These are phyloP conservation scores for Emydura subglobosa DNA, from an alignment of 2,113 vertebrate genomes.

Conservation along the genomic window DNA sequence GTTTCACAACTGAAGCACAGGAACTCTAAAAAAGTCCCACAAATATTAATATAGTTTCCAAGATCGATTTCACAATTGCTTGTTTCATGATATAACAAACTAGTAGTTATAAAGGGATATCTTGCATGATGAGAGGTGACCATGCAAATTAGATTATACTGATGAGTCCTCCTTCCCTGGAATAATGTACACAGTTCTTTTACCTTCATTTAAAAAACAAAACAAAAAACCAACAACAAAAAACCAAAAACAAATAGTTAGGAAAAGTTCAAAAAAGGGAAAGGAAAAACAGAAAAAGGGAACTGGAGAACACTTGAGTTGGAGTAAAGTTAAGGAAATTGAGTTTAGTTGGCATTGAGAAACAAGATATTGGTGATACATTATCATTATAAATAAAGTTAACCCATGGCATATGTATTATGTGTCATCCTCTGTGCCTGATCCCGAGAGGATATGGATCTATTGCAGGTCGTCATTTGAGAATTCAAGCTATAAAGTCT, in stretches of 20 bases:
- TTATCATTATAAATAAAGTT: slow-evolving; percentile 57
- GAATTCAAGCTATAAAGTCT: slow-evolving; percentile 49
- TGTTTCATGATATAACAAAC: not conserved
- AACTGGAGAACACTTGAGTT: not conserved
- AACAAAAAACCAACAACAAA: too few species aligned
- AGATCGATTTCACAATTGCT: not conserved
- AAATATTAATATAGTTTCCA: not conserved
- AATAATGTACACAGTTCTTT: not conserved
- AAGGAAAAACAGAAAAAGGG: not conserved
- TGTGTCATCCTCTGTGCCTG: slow-evolving; percentile 39
- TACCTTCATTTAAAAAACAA: not conserved
- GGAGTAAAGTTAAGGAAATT: not conserved
- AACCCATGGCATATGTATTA: slow-evolving; percentile 50
- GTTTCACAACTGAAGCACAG: not conserved
- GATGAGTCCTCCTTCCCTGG: not conserved
- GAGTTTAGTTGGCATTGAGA: slow-evolving; percentile 60
- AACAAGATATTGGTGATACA: slow-evolving; percentile 41
- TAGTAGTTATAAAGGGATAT: not conserved
- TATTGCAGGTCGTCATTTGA: slow-evolving; percentile 11
- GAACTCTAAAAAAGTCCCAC: not conserved
- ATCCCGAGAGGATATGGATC: slow-evolving; percentile 30
- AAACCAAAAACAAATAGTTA: not conserved
- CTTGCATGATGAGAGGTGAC: not conserved
- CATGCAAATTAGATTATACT: not conserved
- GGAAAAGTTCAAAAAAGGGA: not conserved